Evolutionary conservation across 2,888 invertebrate genomes (phyloP), one percentile per base, ranked within the genome.

Genomic region (Oligia fasciuncula): DNA sequence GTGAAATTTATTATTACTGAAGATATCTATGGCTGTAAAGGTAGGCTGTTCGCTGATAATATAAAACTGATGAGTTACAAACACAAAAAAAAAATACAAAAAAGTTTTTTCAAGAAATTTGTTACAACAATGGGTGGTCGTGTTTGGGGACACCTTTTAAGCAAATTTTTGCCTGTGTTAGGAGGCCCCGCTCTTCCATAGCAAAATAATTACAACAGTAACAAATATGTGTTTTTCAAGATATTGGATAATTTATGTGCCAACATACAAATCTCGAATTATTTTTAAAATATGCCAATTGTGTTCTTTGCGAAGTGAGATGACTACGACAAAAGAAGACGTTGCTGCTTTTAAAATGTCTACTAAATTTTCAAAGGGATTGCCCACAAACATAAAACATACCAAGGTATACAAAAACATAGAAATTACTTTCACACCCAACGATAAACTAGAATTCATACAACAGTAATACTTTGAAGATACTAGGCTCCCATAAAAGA

Each of bases 401-500:
- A 43, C 14, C n/a, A 43, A 43, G 4, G 23, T 23, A 43, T 11
- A 60, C n/a, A 57, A 51, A 54, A 43, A 40, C n/a, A 4, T 19
- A 40, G 1, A 68, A 68, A 29, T 23, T 29, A 19, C 43, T 68
- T 54, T n/a, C 43, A 35, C 1, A 69, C 19, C 43, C 5, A 54
- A 43, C 11, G 14, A 29, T 43, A 71, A 76, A 63, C 23, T 51
- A 29, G 17, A 46, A 66, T 35, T n/a, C 35, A 57, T 35, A 35
- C 23, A 46, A 35, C 46, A n/a, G 57, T 67, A 66, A 65, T 40
- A 0, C 19, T 19, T 54, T 63, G 19, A 70, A 68, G 17, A 17
- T 54, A 57, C 63, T 35, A 78, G 46, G 54, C 23, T 49, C 54
- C 29, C 79, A 40, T 49, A 71, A 66, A 60, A 72, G 40, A 40